Evolutionary conservation across 2,113 vertebrate species (phyloP), one percentile per base, ranked within the genome.

Genomic region (Scortum barcoo): DNA sequence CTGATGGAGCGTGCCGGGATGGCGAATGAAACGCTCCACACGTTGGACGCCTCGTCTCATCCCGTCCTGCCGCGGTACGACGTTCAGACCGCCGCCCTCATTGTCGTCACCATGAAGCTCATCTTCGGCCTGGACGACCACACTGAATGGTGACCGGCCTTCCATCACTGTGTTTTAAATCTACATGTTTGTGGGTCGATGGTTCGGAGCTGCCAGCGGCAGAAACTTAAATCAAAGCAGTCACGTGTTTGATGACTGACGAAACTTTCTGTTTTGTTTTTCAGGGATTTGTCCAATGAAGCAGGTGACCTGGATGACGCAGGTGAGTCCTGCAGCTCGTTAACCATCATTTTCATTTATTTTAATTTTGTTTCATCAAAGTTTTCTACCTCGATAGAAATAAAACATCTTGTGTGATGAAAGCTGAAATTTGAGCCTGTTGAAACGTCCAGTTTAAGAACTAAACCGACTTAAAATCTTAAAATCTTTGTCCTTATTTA

Each of bases 41-140:
- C 97, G 1, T 95, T 96, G 56, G 69, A 91, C n/a, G 94, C 95
- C 19, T 12, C 60, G 38, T 19, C 57, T 1, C n/a, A 5, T 2
- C 44, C 26, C 26, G 11, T 33, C 42, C 94, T 95, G 42, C 94
- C 96, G n/a, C 95, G 77, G 61, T 97, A 98, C 0, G 97, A 99
- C 22, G 7, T 98, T 14, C 95, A 96, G 81, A 93, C 97, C 7
- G 92, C 88, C 26, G 97, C 97, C 38, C 24, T 97, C 75, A 93
- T 99, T 69, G 54, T 99, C 20, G 91, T 98, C 46, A 94, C 95
- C 51, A 80, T 99, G 91, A 99, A 99, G 90, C 80, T 97, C 7
- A 0, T 99, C 28, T 99, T 98, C 85, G 92, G 96, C 76, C 81
- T 99, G 87, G 93, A 99, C 82, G 97, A 99, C 93, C 80, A 57